Evolutionary conservation across 30 jellyfish, hydroid and myxozoan species (phyloP).

Genomic region (Aurelia sp.): DNA sequence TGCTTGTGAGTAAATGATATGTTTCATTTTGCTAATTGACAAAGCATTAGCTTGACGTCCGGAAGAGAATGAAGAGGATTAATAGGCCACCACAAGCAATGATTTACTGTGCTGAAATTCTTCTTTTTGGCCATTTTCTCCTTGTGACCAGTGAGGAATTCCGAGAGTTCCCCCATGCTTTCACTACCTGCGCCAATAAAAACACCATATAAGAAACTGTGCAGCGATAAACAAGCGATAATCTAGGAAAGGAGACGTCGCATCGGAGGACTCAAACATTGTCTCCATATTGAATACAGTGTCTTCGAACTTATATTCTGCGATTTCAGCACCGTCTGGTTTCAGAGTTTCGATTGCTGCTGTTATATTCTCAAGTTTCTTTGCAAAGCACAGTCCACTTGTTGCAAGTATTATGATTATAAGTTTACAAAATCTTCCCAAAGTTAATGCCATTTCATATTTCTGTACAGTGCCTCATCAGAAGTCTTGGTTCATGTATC

Average conservation of each 20-base stretch:
- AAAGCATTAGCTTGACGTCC: too few species aligned
- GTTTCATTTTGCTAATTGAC: too few species aligned
- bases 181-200: background rate
- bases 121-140: too few species aligned
- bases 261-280: constrained; percentile 24
- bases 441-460: too few species aligned
- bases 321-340: constrained; percentile 15
- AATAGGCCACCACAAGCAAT: too few species aligned
- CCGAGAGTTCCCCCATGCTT: background rate
- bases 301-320: constrained; percentile 13
- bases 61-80: too few species aligned
- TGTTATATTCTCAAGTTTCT: constrained; percentile 20
- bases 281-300: background rate
- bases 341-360: constrained; percentile 44
- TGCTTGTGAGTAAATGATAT: too few species aligned
- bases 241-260: background rate
- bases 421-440: too few species aligned
- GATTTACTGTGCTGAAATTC: too few species aligned
- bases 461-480: too few species aligned
- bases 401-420: too few species aligned
- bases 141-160: background rate
- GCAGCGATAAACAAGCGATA: background rate
- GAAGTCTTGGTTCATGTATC: too few species aligned
- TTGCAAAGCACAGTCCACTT: background rate
- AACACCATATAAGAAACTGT: constrained; percentile 9